Conservation (phyloP, 2,888 invertebrate genomes). For the Hydropsyche betteni region DNA sequence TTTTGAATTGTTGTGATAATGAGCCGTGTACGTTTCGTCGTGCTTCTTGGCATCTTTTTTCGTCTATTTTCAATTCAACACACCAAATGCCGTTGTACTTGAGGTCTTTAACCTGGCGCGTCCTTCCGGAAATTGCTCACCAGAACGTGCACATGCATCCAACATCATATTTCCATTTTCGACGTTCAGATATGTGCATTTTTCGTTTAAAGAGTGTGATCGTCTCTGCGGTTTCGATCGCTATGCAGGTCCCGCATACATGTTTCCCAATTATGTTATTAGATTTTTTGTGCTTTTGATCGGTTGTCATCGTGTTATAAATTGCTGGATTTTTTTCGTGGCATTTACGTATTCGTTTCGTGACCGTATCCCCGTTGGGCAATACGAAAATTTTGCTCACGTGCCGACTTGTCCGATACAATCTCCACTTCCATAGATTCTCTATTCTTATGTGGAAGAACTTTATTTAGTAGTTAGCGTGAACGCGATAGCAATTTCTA, state of each 20-base stretch:
- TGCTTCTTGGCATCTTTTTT: not conserved
- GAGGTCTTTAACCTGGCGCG: constrained; percentile 17
- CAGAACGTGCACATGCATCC: not conserved
- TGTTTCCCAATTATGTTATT: too few species aligned
- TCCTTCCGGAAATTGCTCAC: constrained; percentile 7
- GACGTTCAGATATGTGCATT: not conserved
- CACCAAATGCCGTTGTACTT: not conserved
- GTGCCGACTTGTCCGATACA: not conserved
- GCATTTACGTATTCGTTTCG: constrained; percentile 4
- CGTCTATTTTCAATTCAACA: not conserved
- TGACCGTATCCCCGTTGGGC: constrained; percentile 7
- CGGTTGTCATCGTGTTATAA: too few species aligned
- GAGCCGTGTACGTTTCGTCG: not conserved
- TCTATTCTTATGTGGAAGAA: not conserved
- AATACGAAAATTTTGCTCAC: constrained; percentile 18
- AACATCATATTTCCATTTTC: not conserved
- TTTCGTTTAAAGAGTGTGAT: not conserved
- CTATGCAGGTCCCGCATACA: too few species aligned
- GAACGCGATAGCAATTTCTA: constrained; percentile 20
- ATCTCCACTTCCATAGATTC: not conserved
- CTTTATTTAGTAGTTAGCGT: constrained; percentile 6
- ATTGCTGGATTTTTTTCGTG: not conserved
- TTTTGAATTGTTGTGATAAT: not conserved
- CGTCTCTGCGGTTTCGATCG: not conserved
- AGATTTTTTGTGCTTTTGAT: too few species aligned